Evolutionary conservation across 1,140 invertebrate genomes (phyloP), one percentile per base, ranked within the genome.

Genomic region (Leptinotarsa undecemlineata): DNA sequence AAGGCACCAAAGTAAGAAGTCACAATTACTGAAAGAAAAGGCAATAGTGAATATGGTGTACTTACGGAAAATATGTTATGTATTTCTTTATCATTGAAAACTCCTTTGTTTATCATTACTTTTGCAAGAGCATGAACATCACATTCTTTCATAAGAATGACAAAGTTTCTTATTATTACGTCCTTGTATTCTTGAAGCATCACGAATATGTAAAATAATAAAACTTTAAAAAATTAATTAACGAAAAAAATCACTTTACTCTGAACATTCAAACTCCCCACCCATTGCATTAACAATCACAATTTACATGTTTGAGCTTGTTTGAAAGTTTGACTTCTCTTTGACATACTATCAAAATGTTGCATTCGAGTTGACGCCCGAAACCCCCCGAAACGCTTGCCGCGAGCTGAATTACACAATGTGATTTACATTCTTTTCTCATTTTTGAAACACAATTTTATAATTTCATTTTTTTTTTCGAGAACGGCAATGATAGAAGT

Each of bases 51-150:
- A 15, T 71, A 60, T 71, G 4, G 33, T n/a, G 20, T n/a, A 60
- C 69, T 71, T 61, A 71, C 69, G 3, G 68, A 71, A 73, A 78
- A 78, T 23, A 76, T 64, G 47, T 75, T n/a, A 48, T 13, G 48
- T 13, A 74, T 26, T 62, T 79, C 78, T 47, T 14, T 42, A 68
- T 79, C 6, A 14, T 67, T 73, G 47, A 79, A 79, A 48, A 73
- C 68, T 33, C 62, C 68, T 57, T 76, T 73, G 8, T 71, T 62
- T 20, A 75, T 20, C 33, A 79, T 48, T 4, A 21, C 14, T 14
- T 71, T 62, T 11, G 67, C 71, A 13, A 79, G 72, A 68, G 26
- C 19, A 14, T 76, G 48, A 42, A 76, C 47, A 57, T 78, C 68
- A 48, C 69, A 74, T 19, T 76, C 26, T 68, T 72, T 26, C 69